Conservation (phyloP, 2,888 invertebrate species). For the Oxytorus armatus region DNA sequence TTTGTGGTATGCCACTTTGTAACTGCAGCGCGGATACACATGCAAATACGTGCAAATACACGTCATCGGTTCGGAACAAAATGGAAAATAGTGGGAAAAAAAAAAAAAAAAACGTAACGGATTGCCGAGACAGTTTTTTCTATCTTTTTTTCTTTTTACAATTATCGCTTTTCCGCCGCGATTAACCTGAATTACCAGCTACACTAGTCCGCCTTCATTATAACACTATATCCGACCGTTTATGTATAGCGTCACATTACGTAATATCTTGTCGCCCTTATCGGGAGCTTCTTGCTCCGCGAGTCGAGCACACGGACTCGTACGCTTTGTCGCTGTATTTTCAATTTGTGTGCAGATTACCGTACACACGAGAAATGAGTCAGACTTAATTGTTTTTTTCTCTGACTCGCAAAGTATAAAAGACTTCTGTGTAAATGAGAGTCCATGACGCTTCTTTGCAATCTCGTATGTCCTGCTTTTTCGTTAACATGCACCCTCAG, state of each 20-base stretch:
- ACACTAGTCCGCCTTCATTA: constrained; percentile 46
- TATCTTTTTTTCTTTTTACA: constrained; percentile 22
- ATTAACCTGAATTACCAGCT: constrained; percentile 61
- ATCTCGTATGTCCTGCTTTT: constrained; percentile 16
- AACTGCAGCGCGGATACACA: constrained; percentile 4
- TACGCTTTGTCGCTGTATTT: constrained; percentile 23
- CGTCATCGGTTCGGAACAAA: constrained; percentile 29
- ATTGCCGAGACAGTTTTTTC: constrained; percentile 4
- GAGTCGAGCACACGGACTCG: too few species aligned
- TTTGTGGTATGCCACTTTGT: constrained; percentile 16
- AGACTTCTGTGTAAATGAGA: background rate
- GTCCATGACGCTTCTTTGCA: constrained; percentile 26
- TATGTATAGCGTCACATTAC: constrained; percentile 22
- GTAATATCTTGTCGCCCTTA: constrained; percentile 49
- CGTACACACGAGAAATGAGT: background rate
- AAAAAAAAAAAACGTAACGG: constrained; percentile 19
- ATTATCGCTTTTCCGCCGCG: constrained; percentile 44
- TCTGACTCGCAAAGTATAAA: constrained; percentile 41
- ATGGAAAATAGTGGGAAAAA: constrained; percentile 28
- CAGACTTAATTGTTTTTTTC: background rate
- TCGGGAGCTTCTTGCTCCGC: too few species aligned
- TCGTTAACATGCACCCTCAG: background rate
- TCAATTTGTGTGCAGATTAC: constrained; percentile 27
- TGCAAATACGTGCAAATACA: constrained; percentile 1
- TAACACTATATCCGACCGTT: background rate